Percentiles rank a stretch among this genome's conserved stretches.
Conservation (phyloP, 2,797 vertebrate genomes). For the Arnoldichthys spilopterus region DNA sequence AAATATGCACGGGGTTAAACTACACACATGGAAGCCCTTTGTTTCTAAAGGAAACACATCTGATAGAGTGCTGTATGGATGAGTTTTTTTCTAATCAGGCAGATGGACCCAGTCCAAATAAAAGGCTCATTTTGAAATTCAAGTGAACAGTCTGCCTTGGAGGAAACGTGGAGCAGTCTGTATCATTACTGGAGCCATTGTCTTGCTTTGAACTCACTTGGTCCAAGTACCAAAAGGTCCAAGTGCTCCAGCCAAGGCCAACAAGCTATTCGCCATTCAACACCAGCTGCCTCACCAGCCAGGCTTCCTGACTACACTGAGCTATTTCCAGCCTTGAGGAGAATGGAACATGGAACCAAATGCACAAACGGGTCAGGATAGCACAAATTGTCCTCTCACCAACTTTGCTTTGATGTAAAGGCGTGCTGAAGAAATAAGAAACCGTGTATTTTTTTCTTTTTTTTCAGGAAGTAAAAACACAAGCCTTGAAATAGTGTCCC, state of each 20-base stretch:
- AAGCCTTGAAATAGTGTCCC: slow-evolving; percentile 47
- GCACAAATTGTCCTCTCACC: slow-evolving; percentile 9
- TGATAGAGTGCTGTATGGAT: not conserved
- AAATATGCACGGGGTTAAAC: not conserved
- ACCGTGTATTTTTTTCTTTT: slow-evolving; percentile 22
- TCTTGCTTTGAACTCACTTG: slow-evolving; percentile 40
- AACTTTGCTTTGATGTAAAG: slow-evolving; percentile 37
- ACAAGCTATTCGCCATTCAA: slow-evolving; percentile 48
- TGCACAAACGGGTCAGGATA: not conserved
- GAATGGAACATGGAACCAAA: slow-evolving; percentile 30
- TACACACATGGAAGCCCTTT: not conserved
- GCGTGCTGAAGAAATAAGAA: slow-evolving; percentile 30
- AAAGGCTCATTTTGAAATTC: slow-evolving; percentile 27
- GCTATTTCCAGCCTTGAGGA: slow-evolving; percentile 40
- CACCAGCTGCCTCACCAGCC: slow-evolving; percentile 41
- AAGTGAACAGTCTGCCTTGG: slow-evolving; percentile 6
- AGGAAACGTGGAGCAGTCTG: slow-evolving; percentile 5
- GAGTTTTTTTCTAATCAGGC: slow-evolving; percentile 3
- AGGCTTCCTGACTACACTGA: slow-evolving; percentile 38
- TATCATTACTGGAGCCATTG: slow-evolving; percentile 33
- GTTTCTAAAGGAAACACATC: not conserved
- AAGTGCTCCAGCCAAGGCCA: slow-evolving; percentile 47
- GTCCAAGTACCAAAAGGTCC: slow-evolving; percentile 26
- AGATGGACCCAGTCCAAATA: slow-evolving; percentile 21
- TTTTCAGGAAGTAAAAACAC: slow-evolving; percentile 33